Evolutionary conservation across 2,888 invertebrate species (phyloP).

Genomic region (Thyatira batis): DNA sequence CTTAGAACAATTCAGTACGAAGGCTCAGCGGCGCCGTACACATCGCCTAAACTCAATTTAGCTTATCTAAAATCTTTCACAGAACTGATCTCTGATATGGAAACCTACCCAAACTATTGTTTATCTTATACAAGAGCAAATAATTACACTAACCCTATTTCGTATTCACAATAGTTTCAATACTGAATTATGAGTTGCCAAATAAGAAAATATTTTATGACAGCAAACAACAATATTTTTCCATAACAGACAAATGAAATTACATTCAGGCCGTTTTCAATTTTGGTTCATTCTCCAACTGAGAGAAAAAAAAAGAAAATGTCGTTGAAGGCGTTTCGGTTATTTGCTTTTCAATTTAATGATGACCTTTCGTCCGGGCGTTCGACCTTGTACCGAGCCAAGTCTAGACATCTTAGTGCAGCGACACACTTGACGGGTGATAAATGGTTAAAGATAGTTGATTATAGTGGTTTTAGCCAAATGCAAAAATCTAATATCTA

Average conservation of each 20-base stretch:
- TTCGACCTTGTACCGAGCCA: conserved; percentile 64
- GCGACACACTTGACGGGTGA: conserved; percentile 40
- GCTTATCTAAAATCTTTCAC: conserved; percentile 1
- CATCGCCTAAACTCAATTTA: neutral
- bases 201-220: conserved; percentile 10
- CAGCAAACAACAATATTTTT: conserved; percentile 10
- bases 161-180: neutral
- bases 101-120: conserved; percentile 3
- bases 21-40: neutral
- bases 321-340: conserved; percentile 39
- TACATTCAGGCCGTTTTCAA: conserved; percentile 40
- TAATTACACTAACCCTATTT: neutral
- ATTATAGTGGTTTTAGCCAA: conserved; percentile 20
- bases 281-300: conserved; percentile 32
- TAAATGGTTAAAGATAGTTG: conserved; percentile 41
- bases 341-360: conserved; percentile 69
- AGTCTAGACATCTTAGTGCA: conserved; percentile 71
- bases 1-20: neutral
- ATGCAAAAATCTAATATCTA: conserved; percentile 4
- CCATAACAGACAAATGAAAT: conserved; percentile 20
- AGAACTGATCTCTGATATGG: neutral
- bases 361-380: conserved; percentile 74
- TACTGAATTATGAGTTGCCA: neutral
- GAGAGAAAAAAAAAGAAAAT: conserved; percentile 39
- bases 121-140: neutral